These are phyloP conservation scores for Cantharis flavilabris DNA, from an alignment of 2,888 invertebrate species.

Conservation along the genomic window DNA sequence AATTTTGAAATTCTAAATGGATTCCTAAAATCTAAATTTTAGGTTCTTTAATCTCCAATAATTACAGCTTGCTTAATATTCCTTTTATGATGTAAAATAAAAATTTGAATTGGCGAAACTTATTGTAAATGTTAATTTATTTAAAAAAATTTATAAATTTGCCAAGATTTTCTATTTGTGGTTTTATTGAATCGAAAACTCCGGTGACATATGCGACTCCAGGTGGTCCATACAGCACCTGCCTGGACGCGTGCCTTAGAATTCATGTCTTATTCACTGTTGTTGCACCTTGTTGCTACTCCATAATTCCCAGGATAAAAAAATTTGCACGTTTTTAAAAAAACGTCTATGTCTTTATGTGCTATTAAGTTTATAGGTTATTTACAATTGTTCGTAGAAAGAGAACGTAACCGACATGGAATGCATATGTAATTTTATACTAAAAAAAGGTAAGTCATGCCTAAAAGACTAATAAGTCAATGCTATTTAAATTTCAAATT, in stretches of 20 bases:
- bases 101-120: background rate
- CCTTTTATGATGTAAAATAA: background rate
- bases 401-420: background rate
- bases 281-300: slow-evolving; percentile 18
- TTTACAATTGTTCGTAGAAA: background rate
- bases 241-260: slow-evolving; percentile 39
- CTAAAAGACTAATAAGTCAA: background rate
- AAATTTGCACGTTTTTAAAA: slow-evolving; percentile 24
- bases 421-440: background rate
- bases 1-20: background rate
- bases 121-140: background rate
- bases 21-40: background rate
- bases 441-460: background rate
- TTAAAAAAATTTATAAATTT: background rate
- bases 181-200: slow-evolving; percentile 29
- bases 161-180: slow-evolving; percentile 21
- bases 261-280: slow-evolving; percentile 25
- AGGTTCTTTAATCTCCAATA: background rate
- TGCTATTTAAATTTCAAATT: background rate
- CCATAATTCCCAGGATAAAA: slow-evolving; percentile 16
- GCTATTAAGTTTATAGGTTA: background rate
- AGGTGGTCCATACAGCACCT: slow-evolving; percentile 40
- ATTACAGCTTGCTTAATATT: background rate
- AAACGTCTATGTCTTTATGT: background rate
- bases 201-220: slow-evolving; percentile 40